Base-by-base conservation (phyloP, 2,797 vertebrate genomes). In the Botia kubotai region DNA sequence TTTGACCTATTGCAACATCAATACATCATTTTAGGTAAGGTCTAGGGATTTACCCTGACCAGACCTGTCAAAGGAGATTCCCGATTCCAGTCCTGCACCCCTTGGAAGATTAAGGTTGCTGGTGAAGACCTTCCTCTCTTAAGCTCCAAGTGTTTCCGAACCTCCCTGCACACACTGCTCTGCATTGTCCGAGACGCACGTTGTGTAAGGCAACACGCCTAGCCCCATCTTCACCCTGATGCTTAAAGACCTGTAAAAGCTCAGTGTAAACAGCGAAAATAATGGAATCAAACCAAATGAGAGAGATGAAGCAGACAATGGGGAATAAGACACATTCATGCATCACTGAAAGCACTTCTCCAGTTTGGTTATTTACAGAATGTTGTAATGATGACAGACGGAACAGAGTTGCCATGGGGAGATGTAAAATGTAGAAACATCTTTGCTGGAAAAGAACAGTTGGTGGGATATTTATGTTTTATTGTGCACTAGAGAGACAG, bases 181-280 rank as follows among this genome's bases (percentile, higher is more conserved):
- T 33, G 58, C 23, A 66, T 77, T 78, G 89, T 86, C 81, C 62
- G 75, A 86, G 82, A 50, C 11, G 19, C 82, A 85, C 87, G 82
- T 86, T 88, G 82, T 90, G 91, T 91, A 93, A 93, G 88, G 86
- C 72, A 87, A 93, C 87, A 86, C 90, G 84, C 83, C 86, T 88
- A 89, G 90, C 87, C 90, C 87, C 87, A 80, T 87, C 84, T 88
- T 92, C 88, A 90, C 91, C 83, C 55, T 72, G 50, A 52, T 53
- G 60, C 68, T 81, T 75, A 83, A 83, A 85, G 68, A 62, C 60
- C 68, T 75, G 57, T 82, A 69, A 85, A 82, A 65, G 58, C 43
- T 82, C 43, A 66, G 68, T 75, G 77, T 83, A 78, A 86, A 83
- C 67, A 75, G 78, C 60, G 19, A 60, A 50, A 55, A 55, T 67